Evolutionary conservation across 64 coral and sea anemone genomes (phyloP), one percentile per base, ranked within the genome.

Genomic region (Orbicella faveolata): DNA sequence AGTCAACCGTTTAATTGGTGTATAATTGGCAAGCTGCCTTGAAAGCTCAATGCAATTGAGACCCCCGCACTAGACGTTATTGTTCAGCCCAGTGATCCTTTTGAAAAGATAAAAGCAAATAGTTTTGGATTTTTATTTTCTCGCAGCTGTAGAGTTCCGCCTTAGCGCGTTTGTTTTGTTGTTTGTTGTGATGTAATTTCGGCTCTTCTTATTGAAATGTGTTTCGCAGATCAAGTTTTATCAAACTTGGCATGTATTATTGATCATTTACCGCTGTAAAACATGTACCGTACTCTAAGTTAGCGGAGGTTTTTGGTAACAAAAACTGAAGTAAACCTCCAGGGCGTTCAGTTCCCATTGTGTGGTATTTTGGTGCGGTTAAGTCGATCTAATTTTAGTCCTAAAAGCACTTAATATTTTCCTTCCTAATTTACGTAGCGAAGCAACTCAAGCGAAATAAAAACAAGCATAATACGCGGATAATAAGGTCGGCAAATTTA

Each of bases 371-470:
- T 11, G 23, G 6, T 70, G 21, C 2, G 67, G 9, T 11, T 70
- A 33, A 70, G 10, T 4, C 41, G 0, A 25, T 26, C 4, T 11
- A 59, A 70, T 23, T 25, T 10, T 70, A 7, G 8, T 70, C 41
- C 41, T 6, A 70, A 70, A 70, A 25, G 10, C 21, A 26, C 21
- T 25, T 26, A n/a, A 11, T 70, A 7, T 70, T 0, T 48, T 10
- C 67, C n/a, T 70, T 70, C n/a, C 1, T 10, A 25, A 70, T 70
- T n/a, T 70, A 26, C 67, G 67, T 70, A 70, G 21, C 67, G n/a
- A 70, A 69, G 20, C 66, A 69, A 69, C 66, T 70, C 67, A 70
- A 70, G 67, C 67, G 67, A 70, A 70, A 70, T 70, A 25, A 70
- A 70, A 70, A 70, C 67, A 70, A 70, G 21, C 25, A 33, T 70